Evolutionary conservation across 30 jellyfish, hydroid and myxozoan species (phyloP), one percentile per base, ranked within the genome.

Genomic region (Pseudorhiza aurosa): DNA sequence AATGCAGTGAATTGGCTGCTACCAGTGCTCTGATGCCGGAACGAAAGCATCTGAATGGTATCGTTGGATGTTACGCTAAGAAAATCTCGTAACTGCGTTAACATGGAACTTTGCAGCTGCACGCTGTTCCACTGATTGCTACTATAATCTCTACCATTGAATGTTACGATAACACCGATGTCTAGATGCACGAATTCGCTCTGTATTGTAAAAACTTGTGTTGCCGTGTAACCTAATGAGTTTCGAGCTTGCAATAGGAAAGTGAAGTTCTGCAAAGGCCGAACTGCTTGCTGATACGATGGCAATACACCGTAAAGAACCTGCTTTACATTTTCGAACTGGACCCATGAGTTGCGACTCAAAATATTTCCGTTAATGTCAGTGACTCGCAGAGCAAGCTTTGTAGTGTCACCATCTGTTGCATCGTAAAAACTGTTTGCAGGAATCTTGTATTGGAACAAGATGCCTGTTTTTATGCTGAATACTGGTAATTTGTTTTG

Each of bases 391-490:
- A 88, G 56, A 1, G 71, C n/a, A 40, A 91, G 79, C 2, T 68
- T 42, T 8, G 79, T 21, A 29, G 98, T 77, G 53, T 75, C 24
- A 12, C 98, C 98, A 63, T 91, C 95, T 18, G 50, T 85, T 12
- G 80, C 69, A 31, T 91, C 98, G 75, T 83, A 85, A 68, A 91
- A 91, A 15, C 95, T 72, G n/a, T 77, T 58, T 7, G 68, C 70
- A 2, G 96, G 91, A 7, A 91, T 79, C 32, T 60, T 75, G 30
- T 68, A 80, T 14, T 28, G 44, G 70, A 80, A 84, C 37, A 15
- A 72, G 5, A 70, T 26, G 7, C 95, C 88, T 5, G 82, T 32
- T 71, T 72, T 65, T 21, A 72, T 72, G 45, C 59, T 59, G 11
- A 84, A 27, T 4, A 63, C 45, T 0, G 87, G 88, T 0, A 71